Percentiles rank a stretch among this genome's conserved stretches.
Evolutionary conservation across 2,888 invertebrate genomes (phyloP).

Genomic region (Eupithecia insigniata): DNA sequence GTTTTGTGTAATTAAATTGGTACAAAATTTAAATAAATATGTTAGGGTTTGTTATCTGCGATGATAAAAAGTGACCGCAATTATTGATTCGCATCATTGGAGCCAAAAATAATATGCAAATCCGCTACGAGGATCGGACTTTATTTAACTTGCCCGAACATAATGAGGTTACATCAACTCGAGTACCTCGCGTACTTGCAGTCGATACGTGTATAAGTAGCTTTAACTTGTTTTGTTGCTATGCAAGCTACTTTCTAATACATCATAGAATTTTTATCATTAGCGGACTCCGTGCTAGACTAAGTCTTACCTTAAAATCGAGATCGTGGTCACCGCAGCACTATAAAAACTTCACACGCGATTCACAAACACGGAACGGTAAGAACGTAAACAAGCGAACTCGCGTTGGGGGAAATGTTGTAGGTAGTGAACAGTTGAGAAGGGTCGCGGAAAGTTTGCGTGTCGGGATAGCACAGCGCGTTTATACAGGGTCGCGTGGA

Average conservation of each 20-base stretch:
- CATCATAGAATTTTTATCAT: conserved; percentile 60
- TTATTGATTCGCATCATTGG: conserved; percentile 33
- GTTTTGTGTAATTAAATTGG: neutral
- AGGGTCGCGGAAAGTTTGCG: conserved; percentile 42
- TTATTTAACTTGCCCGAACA: conserved; percentile 69
- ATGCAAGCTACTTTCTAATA: conserved; percentile 81
- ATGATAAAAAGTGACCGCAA: conserved; percentile 1
- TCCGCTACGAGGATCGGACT: conserved; percentile 60
- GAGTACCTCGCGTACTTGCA: conserved; percentile 68
- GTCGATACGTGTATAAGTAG: conserved; percentile 61
- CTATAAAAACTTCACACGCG: conserved; percentile 74
- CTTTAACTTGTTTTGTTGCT: conserved; percentile 77
- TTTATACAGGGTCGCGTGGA: conserved; percentile 37
- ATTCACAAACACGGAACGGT: conserved; percentile 57
- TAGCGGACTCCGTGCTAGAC: conserved; percentile 28
- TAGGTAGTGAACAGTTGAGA: conserved; percentile 45
- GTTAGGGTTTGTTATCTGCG: conserved; percentile 1
- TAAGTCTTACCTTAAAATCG: conserved; percentile 70
- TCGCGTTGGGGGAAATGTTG: conserved; percentile 19
- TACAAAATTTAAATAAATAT: neutral
- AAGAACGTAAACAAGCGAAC: conserved; percentile 21
- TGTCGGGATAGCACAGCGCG: conserved; percentile 49
- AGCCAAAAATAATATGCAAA: conserved; percentile 50
- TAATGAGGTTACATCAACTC: conserved; percentile 77
- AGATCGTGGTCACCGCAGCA: conserved; percentile 65